Base-by-base conservation (phyloP, 2,888 invertebrate genomes). In the Tipula confusa region DNA sequence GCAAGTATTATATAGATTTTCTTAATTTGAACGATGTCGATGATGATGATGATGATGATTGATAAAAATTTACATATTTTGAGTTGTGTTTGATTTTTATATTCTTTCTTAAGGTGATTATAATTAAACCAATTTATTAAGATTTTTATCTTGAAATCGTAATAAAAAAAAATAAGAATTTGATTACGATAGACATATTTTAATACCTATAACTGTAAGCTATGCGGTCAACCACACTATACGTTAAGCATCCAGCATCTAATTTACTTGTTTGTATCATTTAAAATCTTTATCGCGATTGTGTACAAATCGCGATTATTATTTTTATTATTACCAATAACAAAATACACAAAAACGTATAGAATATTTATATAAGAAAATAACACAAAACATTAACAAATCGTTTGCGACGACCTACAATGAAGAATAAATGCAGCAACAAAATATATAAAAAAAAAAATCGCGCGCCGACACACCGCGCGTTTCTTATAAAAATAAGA, bases 51-150 rank as follows among this genome's bases (percentile, higher is more conserved):
- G 48, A 48, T 64, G 64, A 24, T 64, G 64, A 64, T 64, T 64
- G 64, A 64, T 64, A 64, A 64, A 64, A 64, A 64, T 64, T 64
- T 64, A 64, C 64, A 64, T 64, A 64, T 64, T 64, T 64, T 64
- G 64, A 24, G n/a, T 3, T 38, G 43, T 43, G 64, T 24, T 64
- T 2, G 64, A 24, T 64, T 64, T 64, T 64, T 64, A 64, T 64
- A 24, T 24, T 64, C 64, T 24, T 64, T 64, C 64, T 64, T 64
- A 24, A 64, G 64, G 64, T 64, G 64, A 64, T 64, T 64, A 64
- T 64, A 64, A 64, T 64, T 64, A 64, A 64, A 64, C 64, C 64
- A 64, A 64, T 64, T 64, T 64, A 64, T 64, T 64, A 64, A 64
- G 64, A 64, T 64, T 18, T 0, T 1, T 64, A 64, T 64, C 64